Evolutionary conservation across 2,113 vertebrate species (phyloP).

Genomic region (Pedetes capensis): DNA sequence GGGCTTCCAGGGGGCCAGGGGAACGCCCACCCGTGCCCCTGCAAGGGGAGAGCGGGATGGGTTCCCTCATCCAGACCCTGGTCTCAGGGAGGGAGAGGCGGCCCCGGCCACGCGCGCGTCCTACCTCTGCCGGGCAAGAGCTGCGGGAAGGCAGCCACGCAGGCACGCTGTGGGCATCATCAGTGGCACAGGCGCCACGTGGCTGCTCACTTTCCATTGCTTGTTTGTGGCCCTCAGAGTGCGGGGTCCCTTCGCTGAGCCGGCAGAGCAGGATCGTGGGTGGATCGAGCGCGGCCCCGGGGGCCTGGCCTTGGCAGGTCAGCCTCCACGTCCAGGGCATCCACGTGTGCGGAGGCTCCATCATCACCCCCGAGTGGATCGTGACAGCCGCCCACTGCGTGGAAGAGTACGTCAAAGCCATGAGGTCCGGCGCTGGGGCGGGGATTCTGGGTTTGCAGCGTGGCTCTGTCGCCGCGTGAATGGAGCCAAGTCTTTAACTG

Average conservation of each 20-base stretch:
- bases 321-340: conserved; percentile 87
- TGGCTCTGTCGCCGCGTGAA: not conserved
- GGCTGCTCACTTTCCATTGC: not conserved
- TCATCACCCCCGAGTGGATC: conserved; percentile 90
- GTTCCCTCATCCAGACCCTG: not conserved
- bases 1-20: no score
- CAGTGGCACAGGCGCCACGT: not conserved
- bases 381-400: conserved; percentile 96
- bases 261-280: conserved; percentile 89
- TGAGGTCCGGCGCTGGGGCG: fast-evolving
- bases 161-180: not conserved
- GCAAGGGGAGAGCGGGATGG: no score
- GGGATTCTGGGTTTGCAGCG: not conserved
- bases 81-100: not conserved
- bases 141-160: not conserved
- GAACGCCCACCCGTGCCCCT: not conserved
- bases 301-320: conserved; percentile 96
- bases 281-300: conserved; percentile 81
- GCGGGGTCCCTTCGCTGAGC: conserved; percentile 77
- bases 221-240: conserved; percentile 80
- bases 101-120: no score
- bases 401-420: conserved; percentile 84
- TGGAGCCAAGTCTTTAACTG: not conserved
- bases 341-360: conserved; percentile 94
- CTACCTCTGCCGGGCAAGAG: not conserved